A percentile compares a stretch with the other conserved stretches of the same genome.
These are phyloP conservation scores for Brachionus asplanchnoidis DNA, from an alignment of 1,140 invertebrate genomes.

Conservation along the genomic window DNA sequence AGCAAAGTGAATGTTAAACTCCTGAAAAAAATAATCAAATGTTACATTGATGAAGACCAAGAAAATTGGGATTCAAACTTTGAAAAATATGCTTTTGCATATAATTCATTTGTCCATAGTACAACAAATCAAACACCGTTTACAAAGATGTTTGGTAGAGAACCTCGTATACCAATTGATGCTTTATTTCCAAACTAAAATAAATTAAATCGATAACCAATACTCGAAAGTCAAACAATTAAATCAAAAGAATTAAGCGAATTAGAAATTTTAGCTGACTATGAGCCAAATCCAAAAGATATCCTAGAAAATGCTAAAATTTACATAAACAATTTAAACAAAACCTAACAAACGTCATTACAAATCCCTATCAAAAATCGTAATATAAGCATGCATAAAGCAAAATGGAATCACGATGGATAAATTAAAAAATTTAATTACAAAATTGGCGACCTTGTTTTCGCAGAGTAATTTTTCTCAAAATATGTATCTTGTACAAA, in stretches of 20 bases:
- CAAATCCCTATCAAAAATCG: too few species aligned
- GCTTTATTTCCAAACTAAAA: not conserved
- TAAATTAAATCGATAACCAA: not conserved
- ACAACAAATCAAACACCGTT: not conserved
- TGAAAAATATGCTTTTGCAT: too few species aligned
- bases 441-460: too few species aligned
- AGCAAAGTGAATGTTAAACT: constrained; percentile 48
- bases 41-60: not conserved
- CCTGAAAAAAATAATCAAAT: constrained; percentile 30
- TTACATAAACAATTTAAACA: too few species aligned
- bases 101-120: not conserved
- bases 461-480: too few species aligned
- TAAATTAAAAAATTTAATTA: too few species aligned
- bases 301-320: too few species aligned
- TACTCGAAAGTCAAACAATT: not conserved
- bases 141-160: not conserved
- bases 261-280: not conserved
- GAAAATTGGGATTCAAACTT: not conserved
- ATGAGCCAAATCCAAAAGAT: not conserved
- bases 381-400: too few species aligned
- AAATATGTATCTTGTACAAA: too few species aligned
- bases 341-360: too few species aligned
- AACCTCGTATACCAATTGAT: not conserved
- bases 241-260: not conserved
- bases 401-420: too few species aligned